Evolutionary conservation across 2,113 vertebrate genomes (phyloP).

Genomic region (Percopsis transmontana): DNA sequence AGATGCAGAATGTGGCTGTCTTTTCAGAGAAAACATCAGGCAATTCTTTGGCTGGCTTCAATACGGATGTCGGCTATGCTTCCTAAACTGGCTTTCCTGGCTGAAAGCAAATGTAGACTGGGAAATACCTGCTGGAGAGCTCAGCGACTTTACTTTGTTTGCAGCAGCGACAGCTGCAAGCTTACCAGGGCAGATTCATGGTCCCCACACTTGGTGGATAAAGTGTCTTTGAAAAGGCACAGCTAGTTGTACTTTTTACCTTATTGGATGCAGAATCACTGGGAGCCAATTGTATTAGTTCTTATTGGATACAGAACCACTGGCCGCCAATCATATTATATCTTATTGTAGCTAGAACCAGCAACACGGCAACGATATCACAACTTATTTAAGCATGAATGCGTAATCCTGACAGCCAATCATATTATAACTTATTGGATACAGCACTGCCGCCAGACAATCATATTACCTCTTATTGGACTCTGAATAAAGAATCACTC

Average conservation of each 20-base stretch:
- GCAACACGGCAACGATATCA: slow-evolving; percentile 43
- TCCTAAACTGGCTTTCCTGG: slow-evolving; percentile 49
- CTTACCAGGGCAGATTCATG: slow-evolving; percentile 10
- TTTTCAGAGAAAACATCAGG: slow-evolving; percentile 20
- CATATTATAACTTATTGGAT: slow-evolving; percentile 57
- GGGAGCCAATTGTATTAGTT: slow-evolving; percentile 53
- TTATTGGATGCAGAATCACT: slow-evolving; percentile 44
- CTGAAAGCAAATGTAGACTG: slow-evolving; percentile 26
- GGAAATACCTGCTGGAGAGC: slow-evolving; percentile 54
- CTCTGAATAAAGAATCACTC: slow-evolving; percentile 50
- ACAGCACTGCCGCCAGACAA: slow-evolving; percentile 29
- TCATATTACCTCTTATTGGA: slow-evolving; percentile 56
- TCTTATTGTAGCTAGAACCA: slow-evolving; percentile 51
- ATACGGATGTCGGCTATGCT: slow-evolving; percentile 45
- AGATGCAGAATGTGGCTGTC: slow-evolving; percentile 36
- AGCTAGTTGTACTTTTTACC: slow-evolving; percentile 25
- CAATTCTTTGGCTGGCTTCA: slow-evolving; percentile 33
- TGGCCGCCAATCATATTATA: slow-evolving; percentile 55
- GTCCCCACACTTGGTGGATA: neutral
- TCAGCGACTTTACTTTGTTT: slow-evolving; percentile 30
- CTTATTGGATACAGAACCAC: slow-evolving; percentile 39
- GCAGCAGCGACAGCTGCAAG: neutral
- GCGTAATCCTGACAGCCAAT: slow-evolving; percentile 60
- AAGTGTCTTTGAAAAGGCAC: slow-evolving; percentile 21
- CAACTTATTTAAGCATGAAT: slow-evolving; percentile 53